phyloP scores from a whole-genome alignment of 2,888 invertebrate species.

The Selenia dentaria region DNA sequence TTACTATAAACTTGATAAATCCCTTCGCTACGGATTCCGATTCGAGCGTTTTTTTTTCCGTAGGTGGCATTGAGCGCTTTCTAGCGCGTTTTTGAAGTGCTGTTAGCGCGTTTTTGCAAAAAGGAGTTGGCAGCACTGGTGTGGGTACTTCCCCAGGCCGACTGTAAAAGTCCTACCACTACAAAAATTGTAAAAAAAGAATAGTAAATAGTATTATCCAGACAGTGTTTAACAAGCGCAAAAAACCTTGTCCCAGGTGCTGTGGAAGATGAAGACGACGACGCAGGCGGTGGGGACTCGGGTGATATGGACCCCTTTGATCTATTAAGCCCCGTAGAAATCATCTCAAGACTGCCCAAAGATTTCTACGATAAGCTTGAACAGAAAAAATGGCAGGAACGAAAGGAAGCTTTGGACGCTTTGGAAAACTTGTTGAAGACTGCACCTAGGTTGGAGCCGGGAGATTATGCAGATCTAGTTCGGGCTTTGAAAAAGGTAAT shows the following conservation, averaged over 20 bases:
- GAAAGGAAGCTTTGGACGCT: slow-evolving; percentile 95
- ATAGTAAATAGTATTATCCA: too few species aligned
- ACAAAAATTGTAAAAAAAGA: too few species aligned
- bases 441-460: slow-evolving; percentile 94
- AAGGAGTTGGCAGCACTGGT: too few species aligned
- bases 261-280: slow-evolving; percentile 81
- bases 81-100: too few species aligned
- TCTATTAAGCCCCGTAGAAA: slow-evolving; percentile 95
- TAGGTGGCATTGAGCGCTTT: too few species aligned
- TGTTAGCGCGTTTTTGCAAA: too few species aligned
- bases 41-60: too few species aligned
- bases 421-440: slow-evolving; percentile 91
- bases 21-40: too few species aligned
- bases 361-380: slow-evolving; percentile 98
- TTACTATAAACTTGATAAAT: too few species aligned
- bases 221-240: too few species aligned
- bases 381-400: slow-evolving; percentile 98
- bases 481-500: slow-evolving; percentile 92
- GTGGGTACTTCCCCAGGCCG: too few species aligned
- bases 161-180: too few species aligned
- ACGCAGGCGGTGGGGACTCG: slow-evolving; percentile 85
- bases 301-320: slow-evolving; percentile 95
- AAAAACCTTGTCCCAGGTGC: slow-evolving; percentile 56
- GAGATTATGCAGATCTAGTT: slow-evolving; percentile 96
- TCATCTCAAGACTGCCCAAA: slow-evolving; percentile 95